Base-by-base conservation (phyloP, 2,888 invertebrate genomes). In the Alviniconcha strummeri region DNA sequence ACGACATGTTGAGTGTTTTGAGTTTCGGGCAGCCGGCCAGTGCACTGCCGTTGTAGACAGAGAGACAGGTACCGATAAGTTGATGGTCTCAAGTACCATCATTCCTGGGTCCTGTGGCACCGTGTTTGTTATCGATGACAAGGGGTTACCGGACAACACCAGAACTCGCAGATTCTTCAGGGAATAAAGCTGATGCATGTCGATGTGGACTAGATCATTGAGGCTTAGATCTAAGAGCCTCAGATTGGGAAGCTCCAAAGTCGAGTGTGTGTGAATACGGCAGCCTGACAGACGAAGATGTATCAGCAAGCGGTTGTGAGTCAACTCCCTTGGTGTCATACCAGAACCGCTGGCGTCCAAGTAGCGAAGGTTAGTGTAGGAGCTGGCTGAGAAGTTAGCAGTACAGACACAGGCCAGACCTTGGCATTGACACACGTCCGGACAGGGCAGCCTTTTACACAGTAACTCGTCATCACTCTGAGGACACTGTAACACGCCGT, bases 401-500 rank as follows among this genome's bases (percentile, higher is more conserved):
- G 13, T 64, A 52, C 78, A 78, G 52, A n/a, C 52, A 57, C 67
- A 80, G 11, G 64, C 69, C 4, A 69, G n/a, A n/a, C 69, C 80
- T 13, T 71, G 80, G 36, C 80, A 80, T 17, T 52, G 9, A 55
- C 80, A 80, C 5, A 1, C 69, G 11, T 55, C 15, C 19, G 80
- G 80, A 52, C 80, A 80, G 36, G 9, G 8, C 17, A n/a, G 80
- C 56, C 55, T 54, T 9, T 71, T 13, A 55, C 80, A 80, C 52
- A 78, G 36, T 36, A 52, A 52, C 19, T 78, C 78, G 57, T 78
- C 78, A 17, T 78, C 78, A 52, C 57, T 57, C 54, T 76, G 76
- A 11, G 76, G 76, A 57, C 76, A 76, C 9, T 76, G 76, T n/a
- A 76, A 76, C n/a, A n/a, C n/a, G n/a, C n/a, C n/a, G n/a, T n/a